Evolutionary conservation across 2,888 invertebrate species (phyloP).

Genomic region (Leistus spinibarbis): DNA sequence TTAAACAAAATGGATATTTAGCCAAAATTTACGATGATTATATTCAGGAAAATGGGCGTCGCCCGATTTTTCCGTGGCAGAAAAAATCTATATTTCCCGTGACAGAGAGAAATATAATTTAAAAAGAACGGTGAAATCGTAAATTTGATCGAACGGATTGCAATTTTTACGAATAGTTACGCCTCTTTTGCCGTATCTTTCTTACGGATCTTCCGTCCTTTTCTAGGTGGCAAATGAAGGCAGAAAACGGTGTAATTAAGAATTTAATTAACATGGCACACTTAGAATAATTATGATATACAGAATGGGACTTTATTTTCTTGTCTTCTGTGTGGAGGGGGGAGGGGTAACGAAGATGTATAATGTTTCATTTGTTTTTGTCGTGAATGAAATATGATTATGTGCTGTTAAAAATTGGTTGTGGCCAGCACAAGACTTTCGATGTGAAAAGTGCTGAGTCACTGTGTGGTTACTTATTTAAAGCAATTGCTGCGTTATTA

Average conservation of each 20-base stretch:
- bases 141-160: background rate
- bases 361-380: too few species aligned
- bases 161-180: background rate
- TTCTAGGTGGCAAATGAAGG: background rate
- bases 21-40: constrained; percentile 20
- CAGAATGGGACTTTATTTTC: too few species aligned
- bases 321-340: too few species aligned
- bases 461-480: too few species aligned
- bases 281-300: constrained; percentile 9
- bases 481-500: too few species aligned
- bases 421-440: too few species aligned
- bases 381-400: too few species aligned
- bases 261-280: background rate
- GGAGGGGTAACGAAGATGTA: background rate
- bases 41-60: constrained; percentile 5
- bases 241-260: background rate
- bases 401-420: too few species aligned
- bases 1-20: constrained; percentile 29
- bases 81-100: background rate
- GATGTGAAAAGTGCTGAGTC: too few species aligned
- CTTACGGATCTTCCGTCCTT: background rate
- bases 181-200: background rate
- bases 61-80: background rate
- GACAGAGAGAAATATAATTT: background rate
- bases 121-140: background rate